These are phyloP conservation scores for Spermophilus dauricus DNA, from an alignment of 2,113 vertebrate species.

Conservation along the genomic window DNA sequence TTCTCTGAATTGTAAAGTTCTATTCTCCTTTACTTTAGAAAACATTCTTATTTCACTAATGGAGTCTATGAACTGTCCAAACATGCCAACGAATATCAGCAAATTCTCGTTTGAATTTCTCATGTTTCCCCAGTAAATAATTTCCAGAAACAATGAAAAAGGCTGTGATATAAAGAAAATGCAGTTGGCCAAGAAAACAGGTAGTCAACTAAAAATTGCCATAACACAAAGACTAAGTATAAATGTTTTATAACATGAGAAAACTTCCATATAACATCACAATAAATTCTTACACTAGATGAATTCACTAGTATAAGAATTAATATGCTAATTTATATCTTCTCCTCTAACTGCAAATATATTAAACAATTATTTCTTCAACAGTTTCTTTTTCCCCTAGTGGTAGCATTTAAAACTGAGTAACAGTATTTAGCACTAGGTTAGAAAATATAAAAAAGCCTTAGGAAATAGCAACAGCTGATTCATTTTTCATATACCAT, in stretches of 20 bases:
- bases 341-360: conserved; percentile 75
- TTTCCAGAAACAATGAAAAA: conserved; percentile 52
- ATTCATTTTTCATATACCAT: conserved; percentile 47
- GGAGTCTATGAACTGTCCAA: conserved; percentile 12
- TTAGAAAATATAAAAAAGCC: conserved; percentile 64
- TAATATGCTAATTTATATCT: conserved; percentile 67
- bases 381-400: conserved; percentile 53
- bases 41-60: conserved; percentile 31
- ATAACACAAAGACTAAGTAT: conserved; percentile 57
- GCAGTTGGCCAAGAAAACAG: conserved; percentile 64
- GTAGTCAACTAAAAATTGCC: conserved; percentile 51
- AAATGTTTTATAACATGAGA: conserved; percentile 56
- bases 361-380: conserved; percentile 78
- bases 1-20: not conserved
- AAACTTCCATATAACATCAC: conserved; percentile 50
- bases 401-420: conserved; percentile 69
- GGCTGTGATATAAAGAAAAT: conserved; percentile 33
- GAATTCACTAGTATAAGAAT: conserved; percentile 68
- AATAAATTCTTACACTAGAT: conserved; percentile 67
- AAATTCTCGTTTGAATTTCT: conserved; percentile 43
- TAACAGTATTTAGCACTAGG: conserved; percentile 58
- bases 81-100: not conserved
- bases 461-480: conserved; percentile 65
- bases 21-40: conserved; percentile 41
- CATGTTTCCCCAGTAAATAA: conserved; percentile 8